These are phyloP conservation scores for Seira musarum DNA, from an alignment of 2,888 invertebrate species.

Conservation along the genomic window DNA sequence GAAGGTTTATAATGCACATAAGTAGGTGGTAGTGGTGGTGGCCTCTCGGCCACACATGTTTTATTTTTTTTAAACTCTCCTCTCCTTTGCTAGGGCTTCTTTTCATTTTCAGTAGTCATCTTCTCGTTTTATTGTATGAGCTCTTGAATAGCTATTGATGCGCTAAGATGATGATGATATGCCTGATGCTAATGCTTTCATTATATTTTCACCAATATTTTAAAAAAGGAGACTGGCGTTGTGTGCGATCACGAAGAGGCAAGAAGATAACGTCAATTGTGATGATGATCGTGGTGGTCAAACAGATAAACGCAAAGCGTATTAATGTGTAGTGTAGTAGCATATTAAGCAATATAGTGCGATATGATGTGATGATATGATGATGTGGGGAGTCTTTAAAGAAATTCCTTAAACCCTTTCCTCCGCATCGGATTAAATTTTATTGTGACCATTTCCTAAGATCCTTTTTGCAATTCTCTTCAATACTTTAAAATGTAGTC, in stretches of 20 bases:
- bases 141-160: slow-evolving; percentile 43
- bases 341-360: too few species aligned
- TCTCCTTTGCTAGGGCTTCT: too few species aligned
- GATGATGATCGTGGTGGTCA: slow-evolving; percentile 11
- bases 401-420: too few species aligned
- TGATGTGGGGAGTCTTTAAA: too few species aligned
- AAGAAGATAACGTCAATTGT: slow-evolving; percentile 5
- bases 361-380: slow-evolving; percentile 39
- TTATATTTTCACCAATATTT: slow-evolving; percentile 44
- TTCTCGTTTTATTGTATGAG: slow-evolving; percentile 31
- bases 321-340: too few species aligned
- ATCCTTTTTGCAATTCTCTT: not conserved
- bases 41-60: slow-evolving; percentile 62
- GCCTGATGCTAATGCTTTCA: slow-evolving; percentile 13
- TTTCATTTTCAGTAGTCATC: slow-evolving; percentile 39
- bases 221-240: too few species aligned
- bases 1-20: slow-evolving; percentile 60
- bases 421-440: too few species aligned
- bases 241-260: too few species aligned
- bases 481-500: too few species aligned
- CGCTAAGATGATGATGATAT: slow-evolving; percentile 14
- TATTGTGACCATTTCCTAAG: too few species aligned
- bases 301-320: too few species aligned
- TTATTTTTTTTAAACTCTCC: slow-evolving; percentile 27
- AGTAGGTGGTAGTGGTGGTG: slow-evolving; percentile 51